Evolutionary conservation across 2,888 invertebrate genomes (phyloP), one percentile per base, ranked within the genome.

Genomic region (Chrysotoxum bicinctum): DNA sequence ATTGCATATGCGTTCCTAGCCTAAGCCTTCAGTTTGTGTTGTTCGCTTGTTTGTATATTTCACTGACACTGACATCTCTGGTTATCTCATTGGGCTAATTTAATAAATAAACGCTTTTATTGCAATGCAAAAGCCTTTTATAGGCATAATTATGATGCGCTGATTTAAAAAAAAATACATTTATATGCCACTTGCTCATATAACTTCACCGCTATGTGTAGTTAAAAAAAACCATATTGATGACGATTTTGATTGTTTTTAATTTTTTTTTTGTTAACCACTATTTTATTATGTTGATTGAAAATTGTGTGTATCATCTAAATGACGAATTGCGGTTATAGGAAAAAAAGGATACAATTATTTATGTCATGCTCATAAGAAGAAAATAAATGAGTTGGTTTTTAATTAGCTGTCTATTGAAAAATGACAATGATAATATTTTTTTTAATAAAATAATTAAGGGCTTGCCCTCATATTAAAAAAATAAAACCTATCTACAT

Each of bases 331-430:
- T 54, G 54, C 6, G 54, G 54, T 16, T 54, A 26, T 6, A 26
- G 5, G 23, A 52, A 52, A n/a, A 30, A 4, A 9, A 54, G 1
- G 10, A 54, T 54, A n/a, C 30, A 2, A 54, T n/a, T 4, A 30
- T 26, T 30, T 30, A 52, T 30, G 8, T n/a, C 3, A n/a, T 52
- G 5, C n/a, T 30, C 4, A 30, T 32, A 16, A 10, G 1, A 30
- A 5, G 3, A 30, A 26, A 12, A 50, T 19, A 50, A 26, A 12
- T 54, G 7, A 10, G 30, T 32, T 30, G 30, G 2, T 10, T 32
- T 50, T 54, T 54, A 74, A 64, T 54, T 26, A 26, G 16, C 14
- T 16, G 48, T 23, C n/a, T 48, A 10, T 21, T 72, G 16, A 32
- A 12, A 48, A 32, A 58, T 52, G n/a, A 16, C 4, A 26, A 16